Conservation (phyloP, 2,888 invertebrate genomes). For the Hybos culiciformis region DNA sequence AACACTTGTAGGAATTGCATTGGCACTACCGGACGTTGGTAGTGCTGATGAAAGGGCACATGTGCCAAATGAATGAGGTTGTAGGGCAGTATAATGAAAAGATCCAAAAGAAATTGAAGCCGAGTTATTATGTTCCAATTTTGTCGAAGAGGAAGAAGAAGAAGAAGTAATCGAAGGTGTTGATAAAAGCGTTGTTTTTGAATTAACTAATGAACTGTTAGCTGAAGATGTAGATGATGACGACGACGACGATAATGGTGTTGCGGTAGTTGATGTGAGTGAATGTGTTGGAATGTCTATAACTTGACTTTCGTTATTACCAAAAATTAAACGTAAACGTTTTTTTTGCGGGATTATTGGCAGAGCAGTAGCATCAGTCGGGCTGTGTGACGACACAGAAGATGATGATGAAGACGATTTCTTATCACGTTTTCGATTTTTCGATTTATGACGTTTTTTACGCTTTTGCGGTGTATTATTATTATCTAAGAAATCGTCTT, state of each 20-base stretch:
- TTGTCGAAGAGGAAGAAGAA: too few species aligned
- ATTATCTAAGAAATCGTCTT: conserved; percentile 18
- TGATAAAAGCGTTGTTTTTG: too few species aligned
- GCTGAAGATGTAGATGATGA: conserved; percentile 11
- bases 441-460: conserved; percentile 48
- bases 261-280: conserved; percentile 11
- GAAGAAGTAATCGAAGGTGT: too few species aligned
- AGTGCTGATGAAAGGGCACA: conserved; percentile 29
- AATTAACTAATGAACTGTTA: too few species aligned
- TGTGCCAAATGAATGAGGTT: conserved; percentile 32
- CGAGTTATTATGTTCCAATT: too few species aligned
- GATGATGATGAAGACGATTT: conserved; percentile 12
- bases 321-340: conserved; percentile 72
- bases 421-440: conserved; percentile 26
- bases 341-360: conserved; percentile 60
- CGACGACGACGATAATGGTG: conserved; percentile 13
- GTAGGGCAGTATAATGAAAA: conserved; percentile 17
- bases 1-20: too few species aligned
- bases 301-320: conserved; percentile 77
- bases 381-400: conserved; percentile 16
- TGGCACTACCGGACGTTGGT: conserved; percentile 15
- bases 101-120: too few species aligned
- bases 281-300: conserved; percentile 64
- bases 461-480: conserved; percentile 24
- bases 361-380: conserved; percentile 30